These are phyloP conservation scores for Tiaroga cobitis DNA, from an alignment of 2,797 vertebrate genomes.

Conservation along the genomic window DNA sequence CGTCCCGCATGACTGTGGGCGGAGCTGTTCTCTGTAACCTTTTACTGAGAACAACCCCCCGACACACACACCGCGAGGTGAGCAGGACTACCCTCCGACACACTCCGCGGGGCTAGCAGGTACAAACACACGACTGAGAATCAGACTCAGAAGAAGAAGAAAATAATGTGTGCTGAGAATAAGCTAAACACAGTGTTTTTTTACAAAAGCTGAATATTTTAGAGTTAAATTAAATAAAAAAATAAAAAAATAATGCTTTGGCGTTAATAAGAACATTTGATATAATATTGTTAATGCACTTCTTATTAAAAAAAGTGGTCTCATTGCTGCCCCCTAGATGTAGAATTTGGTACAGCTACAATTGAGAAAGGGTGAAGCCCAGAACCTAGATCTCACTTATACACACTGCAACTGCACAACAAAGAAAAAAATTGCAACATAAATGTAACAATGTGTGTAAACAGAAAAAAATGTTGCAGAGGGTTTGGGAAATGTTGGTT, in stretches of 20 bases:
- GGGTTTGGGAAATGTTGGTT: background rate
- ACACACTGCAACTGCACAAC: background rate
- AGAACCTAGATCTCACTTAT: background rate
- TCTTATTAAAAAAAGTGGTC: slow-evolving; percentile 8
- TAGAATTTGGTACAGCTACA: slow-evolving; percentile 22
- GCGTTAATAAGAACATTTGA: background rate
- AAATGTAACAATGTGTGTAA: background rate
- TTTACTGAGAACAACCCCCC: slow-evolving; percentile 62
- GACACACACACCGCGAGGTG: slow-evolving; percentile 46
- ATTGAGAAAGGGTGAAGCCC: background rate
- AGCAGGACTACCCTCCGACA: slow-evolving; percentile 56
- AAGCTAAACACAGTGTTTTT: background rate
- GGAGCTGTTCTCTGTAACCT: slow-evolving; percentile 70
- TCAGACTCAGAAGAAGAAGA: background rate
- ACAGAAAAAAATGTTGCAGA: background rate
- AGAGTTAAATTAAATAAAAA: background rate
- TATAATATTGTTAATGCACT: background rate
- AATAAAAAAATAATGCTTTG: background rate
- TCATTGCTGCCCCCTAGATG: slow-evolving; percentile 59
- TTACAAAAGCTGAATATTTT: background rate
- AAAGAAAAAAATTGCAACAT: background rate
- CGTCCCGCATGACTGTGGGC: slow-evolving; percentile 66
- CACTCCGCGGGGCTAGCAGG: slow-evolving; percentile 49
- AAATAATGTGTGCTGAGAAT: background rate
- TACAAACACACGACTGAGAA: slow-evolving; percentile 36